Evolutionary conservation across 2,113 vertebrate species (phyloP).

Genomic region (Gadus chalcogrammus): DNA sequence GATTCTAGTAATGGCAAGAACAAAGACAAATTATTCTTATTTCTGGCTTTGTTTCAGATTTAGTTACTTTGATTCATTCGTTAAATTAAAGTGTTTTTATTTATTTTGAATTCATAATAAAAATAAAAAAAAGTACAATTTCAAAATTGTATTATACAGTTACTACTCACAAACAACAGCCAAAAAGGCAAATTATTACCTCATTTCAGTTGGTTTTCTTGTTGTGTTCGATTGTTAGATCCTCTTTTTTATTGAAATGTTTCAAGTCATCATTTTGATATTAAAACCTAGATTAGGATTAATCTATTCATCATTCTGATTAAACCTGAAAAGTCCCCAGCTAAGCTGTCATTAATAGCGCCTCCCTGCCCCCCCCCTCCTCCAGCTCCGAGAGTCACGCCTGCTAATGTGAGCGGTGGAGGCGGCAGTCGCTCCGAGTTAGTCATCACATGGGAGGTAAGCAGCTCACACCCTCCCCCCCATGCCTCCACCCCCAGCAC

Average conservation of each 20-base stretch:
- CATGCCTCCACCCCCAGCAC: constrained; percentile 18
- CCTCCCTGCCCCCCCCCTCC: constrained; percentile 41
- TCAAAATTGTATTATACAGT: neutral
- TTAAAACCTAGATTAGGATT: no score
- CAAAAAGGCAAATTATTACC: neutral
- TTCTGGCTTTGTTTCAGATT: no score
- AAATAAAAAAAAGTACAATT: no score
- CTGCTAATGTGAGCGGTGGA: constrained; percentile 93
- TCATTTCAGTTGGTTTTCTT: no score
- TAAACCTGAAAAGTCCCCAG: constrained; percentile 36
- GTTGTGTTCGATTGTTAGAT: no score
- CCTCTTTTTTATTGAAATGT: no score
- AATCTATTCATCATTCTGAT: neutral
- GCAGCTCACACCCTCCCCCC: constrained; percentile 35
- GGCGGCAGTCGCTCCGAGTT: constrained; percentile 95
- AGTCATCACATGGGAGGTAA: constrained; percentile 99
- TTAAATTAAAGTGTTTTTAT: no score
- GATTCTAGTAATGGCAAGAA: no score
- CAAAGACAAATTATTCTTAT: neutral
- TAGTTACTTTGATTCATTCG: no score
- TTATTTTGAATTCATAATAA: no score
- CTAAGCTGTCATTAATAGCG: constrained; percentile 23
- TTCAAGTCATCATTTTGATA: no score
- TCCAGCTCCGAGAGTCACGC: constrained; percentile 92
- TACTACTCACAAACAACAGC: neutral